Percentiles rank a stretch among this genome's conserved stretches.
Conservation (phyloP, 2,888 invertebrate species). For the Aporophyla nigra region DNA sequence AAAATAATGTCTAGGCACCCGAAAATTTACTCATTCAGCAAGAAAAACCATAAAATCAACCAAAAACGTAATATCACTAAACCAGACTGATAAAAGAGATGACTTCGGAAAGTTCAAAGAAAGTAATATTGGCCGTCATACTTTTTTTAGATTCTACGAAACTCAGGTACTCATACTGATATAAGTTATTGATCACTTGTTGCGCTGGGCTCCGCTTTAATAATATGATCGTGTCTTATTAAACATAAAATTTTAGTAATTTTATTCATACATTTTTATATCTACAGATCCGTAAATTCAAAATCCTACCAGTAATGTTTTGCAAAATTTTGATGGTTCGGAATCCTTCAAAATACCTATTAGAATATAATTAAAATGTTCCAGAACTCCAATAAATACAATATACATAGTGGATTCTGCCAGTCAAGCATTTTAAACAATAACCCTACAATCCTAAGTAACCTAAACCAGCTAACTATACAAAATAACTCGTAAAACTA, state of each 20-base stretch:
- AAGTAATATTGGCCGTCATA: constrained; percentile 23
- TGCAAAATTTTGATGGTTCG: neutral
- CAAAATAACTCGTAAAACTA: constrained; percentile 20
- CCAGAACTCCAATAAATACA: neutral
- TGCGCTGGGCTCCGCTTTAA: constrained; percentile 23
- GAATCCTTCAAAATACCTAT: neutral
- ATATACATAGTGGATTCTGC: neutral
- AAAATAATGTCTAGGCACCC: neutral
- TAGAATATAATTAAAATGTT: neutral
- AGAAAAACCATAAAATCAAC: constrained; percentile 11
- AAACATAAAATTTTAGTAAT: constrained; percentile 4
- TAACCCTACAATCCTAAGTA: neutral
- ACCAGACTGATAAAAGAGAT: constrained; percentile 20
- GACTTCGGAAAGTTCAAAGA: constrained; percentile 32
- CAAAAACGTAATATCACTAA: constrained; percentile 20
- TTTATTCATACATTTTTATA: too few relatives aligned
- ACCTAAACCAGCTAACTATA: neutral
- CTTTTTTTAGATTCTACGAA: constrained; percentile 29
- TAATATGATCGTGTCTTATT: constrained; percentile 30
- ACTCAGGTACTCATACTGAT: constrained; percentile 40
- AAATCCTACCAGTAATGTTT: neutral
- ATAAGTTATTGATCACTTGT: constrained; percentile 36
- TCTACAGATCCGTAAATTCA: neutral
- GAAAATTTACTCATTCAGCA: neutral
- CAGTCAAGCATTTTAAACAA: neutral